A percentile compares a stretch with the other conserved stretches of the same genome.
Conservation (phyloP, 2,888 invertebrate species). For the Seira sanloemensis region DNA sequence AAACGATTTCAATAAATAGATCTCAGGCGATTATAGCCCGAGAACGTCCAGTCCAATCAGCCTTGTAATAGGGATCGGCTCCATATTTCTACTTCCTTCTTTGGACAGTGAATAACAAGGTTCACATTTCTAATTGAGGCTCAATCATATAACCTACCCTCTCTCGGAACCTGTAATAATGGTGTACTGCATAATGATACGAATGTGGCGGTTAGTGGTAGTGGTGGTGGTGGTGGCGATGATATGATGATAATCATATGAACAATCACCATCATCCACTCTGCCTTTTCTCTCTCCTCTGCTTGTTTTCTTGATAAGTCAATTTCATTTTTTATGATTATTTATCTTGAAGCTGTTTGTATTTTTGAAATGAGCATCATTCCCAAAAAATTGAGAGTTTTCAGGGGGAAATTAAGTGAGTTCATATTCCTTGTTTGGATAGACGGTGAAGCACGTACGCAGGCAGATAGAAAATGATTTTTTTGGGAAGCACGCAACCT, state of each 20-base stretch:
- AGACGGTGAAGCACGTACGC: slow-evolving; percentile 15
- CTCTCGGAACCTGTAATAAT: neutral
- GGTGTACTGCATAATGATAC: slow-evolving; percentile 34
- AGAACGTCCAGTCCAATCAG: neutral
- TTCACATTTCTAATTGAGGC: slow-evolving; percentile 53
- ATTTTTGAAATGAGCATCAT: slow-evolving; percentile 14
- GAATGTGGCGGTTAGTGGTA: slow-evolving; percentile 49
- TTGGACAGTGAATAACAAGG: slow-evolving; percentile 43
- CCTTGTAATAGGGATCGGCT: slow-evolving; percentile 19
- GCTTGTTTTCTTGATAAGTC: slow-evolving; percentile 68
- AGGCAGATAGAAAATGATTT: neutral
- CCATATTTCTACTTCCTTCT: slow-evolving; percentile 16
- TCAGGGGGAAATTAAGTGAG: slow-evolving; percentile 53
- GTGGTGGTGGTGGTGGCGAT: slow-evolving; percentile 29
- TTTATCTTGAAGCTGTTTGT: slow-evolving; percentile 54
- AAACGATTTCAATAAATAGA: neutral
- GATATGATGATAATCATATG: slow-evolving; percentile 30
- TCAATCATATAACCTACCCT: neutral
- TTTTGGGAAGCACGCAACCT: neutral
- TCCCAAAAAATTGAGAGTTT: slow-evolving; percentile 32
- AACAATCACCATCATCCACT: slow-evolving; percentile 35
- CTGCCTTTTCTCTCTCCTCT: slow-evolving; percentile 14
- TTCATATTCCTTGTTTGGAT: slow-evolving; percentile 1
- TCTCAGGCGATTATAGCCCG: neutral
- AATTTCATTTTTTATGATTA: slow-evolving; percentile 65